A percentile compares a stretch with the other conserved stretches of the same genome.
Evolutionary conservation across 2,888 invertebrate species (phyloP).

Genomic region (Synergus itoensis): DNA sequence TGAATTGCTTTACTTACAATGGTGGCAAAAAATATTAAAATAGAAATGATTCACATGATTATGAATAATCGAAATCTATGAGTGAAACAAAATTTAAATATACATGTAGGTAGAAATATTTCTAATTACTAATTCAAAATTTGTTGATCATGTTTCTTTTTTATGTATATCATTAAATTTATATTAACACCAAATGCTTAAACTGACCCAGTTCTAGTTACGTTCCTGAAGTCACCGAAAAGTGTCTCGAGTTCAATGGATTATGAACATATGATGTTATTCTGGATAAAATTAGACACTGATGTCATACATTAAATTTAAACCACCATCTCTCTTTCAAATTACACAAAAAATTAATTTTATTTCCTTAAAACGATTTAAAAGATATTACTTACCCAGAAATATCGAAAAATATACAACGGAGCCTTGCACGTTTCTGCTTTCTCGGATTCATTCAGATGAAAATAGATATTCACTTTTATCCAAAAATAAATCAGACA

Average conservation of each 20-base stretch:
- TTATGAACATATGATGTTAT: background rate
- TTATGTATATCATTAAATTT: background rate
- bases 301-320: background rate
- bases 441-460: slow-evolving; percentile 18
- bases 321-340: background rate
- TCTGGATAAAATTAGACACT: background rate
- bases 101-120: background rate
- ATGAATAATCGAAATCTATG: too few relatives aligned
- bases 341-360: background rate
- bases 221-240: slow-evolving; percentile 17
- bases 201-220: background rate
- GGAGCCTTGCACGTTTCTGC: background rate
- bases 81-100: too few relatives aligned
- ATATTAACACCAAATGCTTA: background rate
- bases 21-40: too few relatives aligned
- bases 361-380: background rate
- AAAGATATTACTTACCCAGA: background rate
- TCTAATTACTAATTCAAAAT: background rate
- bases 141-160: background rate
- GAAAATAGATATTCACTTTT: slow-evolving; percentile 33
- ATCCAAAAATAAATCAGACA: slow-evolving; percentile 33
- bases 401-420: background rate
- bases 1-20: too few relatives aligned
- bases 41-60: too few relatives aligned
- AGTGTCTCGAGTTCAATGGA: background rate